Base-by-base conservation (phyloP, 2,888 invertebrate species). In the Sicus ferrugineus region DNA sequence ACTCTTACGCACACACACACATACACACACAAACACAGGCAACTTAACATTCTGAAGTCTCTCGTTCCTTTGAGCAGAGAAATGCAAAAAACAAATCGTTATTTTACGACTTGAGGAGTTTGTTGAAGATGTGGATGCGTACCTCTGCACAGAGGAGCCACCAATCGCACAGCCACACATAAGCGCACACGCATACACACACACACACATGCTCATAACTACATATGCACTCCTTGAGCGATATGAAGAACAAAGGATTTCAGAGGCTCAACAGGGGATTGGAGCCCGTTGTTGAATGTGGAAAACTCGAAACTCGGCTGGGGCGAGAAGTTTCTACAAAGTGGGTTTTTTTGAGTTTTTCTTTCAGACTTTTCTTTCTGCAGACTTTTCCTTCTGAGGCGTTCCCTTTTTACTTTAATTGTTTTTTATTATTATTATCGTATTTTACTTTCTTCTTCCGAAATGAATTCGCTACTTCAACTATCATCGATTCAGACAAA, bases 1-100 rank as follows among this genome's bases (percentile, higher is more conserved):
- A 16, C 3, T 3, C 58, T 9, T 21, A 48, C 50, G 48, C 6
- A 30, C n/a, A n/a, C 46, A 46, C 64, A 64, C 7, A 52, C 21
- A 34, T 52, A 31, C 50, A 46, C 46, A 63, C 48, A 48, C 38
- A 54, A 38, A 7, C 52, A 16, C 68, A 38, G 54, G 34, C n/a
- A 56, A 26, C 56, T 56, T 26, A 38, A 66, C 42, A 66, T 58
- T 42, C 42, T 34, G 42, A 31, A 58, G 67, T 58, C 56, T 58
- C 58, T 58, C n/a, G n/a, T 9, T 34, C 11, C 67, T 67, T 67
- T 46, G 48, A 58, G 58, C 67, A 46, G 30, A 30, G 38, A 65
- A 64, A 64, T 34, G 52, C 56, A 38, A 64, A 56, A 66, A 66
- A 46, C 66, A 66, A 66, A 66, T 66, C 66, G 66, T 66, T 66